Evolutionary conservation across 2,113 vertebrate species (phyloP), one percentile per base, ranked within the genome.

Genomic region (Numenius arquata): DNA sequence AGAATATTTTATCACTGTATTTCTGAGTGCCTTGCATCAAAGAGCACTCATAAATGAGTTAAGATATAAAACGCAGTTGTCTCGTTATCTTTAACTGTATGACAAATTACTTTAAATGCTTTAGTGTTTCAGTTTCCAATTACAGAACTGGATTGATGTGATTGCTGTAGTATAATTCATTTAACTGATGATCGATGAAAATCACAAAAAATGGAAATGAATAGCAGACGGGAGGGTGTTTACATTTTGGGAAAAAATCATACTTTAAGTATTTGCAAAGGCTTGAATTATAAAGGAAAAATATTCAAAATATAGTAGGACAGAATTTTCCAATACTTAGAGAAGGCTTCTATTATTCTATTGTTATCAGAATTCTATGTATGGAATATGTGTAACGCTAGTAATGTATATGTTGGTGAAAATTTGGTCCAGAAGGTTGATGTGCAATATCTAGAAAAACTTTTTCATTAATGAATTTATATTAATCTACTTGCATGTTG

Each of bases 1-100:
- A 97, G 36, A 92, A 59, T n/a, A 68, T 82, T 87, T 94, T 65
- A 94, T 92, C 87, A 84, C 19, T 92, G 9, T 62, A 32, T 86
- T 90, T 95, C 66, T 93, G 82, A 95, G 71, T 86, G 66, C 41
- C 87, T 93, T 85, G 75, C 89, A 68, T 97, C 91, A 96, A 97
- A 97, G 85, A 87, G 58, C 56, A 59, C 71, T 89, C 58, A 50
- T 95, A 85, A 96, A 93, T 95, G 83, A 95, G 48, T 89, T 90
- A 95, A 96, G 89, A 85, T 73, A 94, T 74, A 81, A 94, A 88
- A 96, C 62, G 34, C 73, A 95, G 92, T 94, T 78, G 56, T 77
- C 62, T 92, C 66, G 58, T 98, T 95, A 92, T 94, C 68, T 95
- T 87, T 87, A 93, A 67, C 75, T 91, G 25, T 95, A 55, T 89